These are phyloP conservation scores for Atethmia centrago DNA, from an alignment of 2,888 invertebrate genomes.

Conservation along the genomic window DNA sequence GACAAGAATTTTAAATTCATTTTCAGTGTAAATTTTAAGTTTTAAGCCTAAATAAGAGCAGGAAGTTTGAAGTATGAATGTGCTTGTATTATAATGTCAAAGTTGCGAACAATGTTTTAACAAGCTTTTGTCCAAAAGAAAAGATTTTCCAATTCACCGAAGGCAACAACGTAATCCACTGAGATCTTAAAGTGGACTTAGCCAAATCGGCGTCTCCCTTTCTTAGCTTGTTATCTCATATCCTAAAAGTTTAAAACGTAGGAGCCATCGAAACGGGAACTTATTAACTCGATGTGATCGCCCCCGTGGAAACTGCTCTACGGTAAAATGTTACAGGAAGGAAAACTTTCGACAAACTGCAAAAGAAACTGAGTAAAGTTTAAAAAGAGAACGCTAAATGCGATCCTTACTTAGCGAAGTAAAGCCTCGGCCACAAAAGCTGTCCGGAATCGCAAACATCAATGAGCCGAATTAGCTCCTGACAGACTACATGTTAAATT, in stretches of 20 bases:
- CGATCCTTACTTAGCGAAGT: conserved; percentile 81
- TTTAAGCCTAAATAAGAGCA: neutral
- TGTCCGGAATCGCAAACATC: conserved; percentile 45
- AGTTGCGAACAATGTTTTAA: conserved; percentile 61
- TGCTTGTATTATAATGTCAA: conserved; percentile 43
- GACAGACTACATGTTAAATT: conserved; percentile 23
- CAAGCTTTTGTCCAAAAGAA: conserved; percentile 67
- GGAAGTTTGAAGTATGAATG: conserved; percentile 38
- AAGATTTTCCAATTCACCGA: conserved; percentile 73
- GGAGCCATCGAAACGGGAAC: conserved; percentile 89
- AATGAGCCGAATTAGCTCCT: conserved; percentile 36
- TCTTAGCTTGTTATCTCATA: conserved; percentile 90
- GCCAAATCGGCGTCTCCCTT: conserved; percentile 88
- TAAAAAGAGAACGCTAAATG: conserved; percentile 88
- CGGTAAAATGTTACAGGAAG: conserved; percentile 90
- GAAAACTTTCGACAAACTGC: conserved; percentile 87
- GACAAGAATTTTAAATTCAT: neutral
- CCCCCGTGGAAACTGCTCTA: conserved; percentile 85
- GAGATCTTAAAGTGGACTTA: conserved; percentile 85
- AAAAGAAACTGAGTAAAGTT: conserved; percentile 87
- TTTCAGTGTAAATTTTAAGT: neutral
- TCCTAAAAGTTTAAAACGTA: conserved; percentile 90
- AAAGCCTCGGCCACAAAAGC: conserved; percentile 63
- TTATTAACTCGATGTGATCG: conserved; percentile 91
- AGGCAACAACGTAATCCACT: conserved; percentile 76